These are phyloP conservation scores for Sesamia nonagrioides DNA, from an alignment of 1,140 invertebrate species.

Conservation along the genomic window DNA sequence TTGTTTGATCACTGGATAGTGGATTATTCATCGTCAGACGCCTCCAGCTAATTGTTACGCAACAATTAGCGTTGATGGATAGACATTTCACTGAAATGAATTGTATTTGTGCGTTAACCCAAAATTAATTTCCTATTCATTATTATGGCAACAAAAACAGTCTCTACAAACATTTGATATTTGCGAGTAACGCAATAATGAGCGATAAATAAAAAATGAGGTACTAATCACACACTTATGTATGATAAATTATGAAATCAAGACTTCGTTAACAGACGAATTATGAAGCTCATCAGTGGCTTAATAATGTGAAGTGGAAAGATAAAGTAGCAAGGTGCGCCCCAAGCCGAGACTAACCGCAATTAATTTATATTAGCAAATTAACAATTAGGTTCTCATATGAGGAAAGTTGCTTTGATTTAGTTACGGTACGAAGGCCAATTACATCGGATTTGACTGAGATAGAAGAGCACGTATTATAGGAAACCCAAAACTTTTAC, in stretches of 20 bases:
- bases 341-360: background rate
- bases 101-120: conserved; percentile 30
- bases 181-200: background rate
- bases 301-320: background rate
- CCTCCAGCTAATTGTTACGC: conserved; percentile 48
- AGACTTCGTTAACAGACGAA: conserved; percentile 4
- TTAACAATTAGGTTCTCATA: background rate
- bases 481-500: too few relatives aligned
- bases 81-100: conserved; percentile 55
- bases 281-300: conserved; percentile 9
- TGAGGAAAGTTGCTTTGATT: conserved; percentile 8
- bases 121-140: conserved; percentile 48
- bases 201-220: background rate
- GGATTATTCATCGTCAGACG: conserved; percentile 53
- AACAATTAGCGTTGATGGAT: conserved; percentile 64
- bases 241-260: background rate
- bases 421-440: background rate
- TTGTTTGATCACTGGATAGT: conserved; percentile 18
- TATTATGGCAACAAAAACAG: conserved; percentile 28
- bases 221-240: background rate
- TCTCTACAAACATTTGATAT: conserved; percentile 2
- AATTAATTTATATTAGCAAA: background rate
- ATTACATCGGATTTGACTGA: background rate
- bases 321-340: background rate
- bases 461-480: too few relatives aligned